Base-by-base conservation (phyloP, 2,113 vertebrate species). In the Pungitius pungitius region DNA sequence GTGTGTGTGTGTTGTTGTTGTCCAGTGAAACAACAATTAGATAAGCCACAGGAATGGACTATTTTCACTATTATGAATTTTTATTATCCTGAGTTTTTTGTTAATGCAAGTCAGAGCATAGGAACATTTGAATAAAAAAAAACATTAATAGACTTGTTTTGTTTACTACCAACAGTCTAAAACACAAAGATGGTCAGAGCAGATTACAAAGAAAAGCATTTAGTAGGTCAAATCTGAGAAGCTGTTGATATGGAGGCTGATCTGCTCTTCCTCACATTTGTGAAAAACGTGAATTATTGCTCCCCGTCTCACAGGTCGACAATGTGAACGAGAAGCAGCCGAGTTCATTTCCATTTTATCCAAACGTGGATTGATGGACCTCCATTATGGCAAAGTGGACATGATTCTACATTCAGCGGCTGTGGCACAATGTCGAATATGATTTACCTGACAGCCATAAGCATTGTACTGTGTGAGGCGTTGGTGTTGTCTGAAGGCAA, bases 391-490 rank as follows among this genome's bases (percentile, higher is more conserved):
- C 69, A 42, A 70, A 69, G 81, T 13, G 84, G 90, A 92, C 85
- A 85, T 92, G 90, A 91, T 89, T 90, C 85, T 88, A 14, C 67
- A n/a, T 49, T 71, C 73, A 82, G 63, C 79, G 69, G 54, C 68
- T 80, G 55, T 78, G 73, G 78, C 80, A 85, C 90, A 82, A 88
- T 90, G 84, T 93, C 91, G 82, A 94, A 85, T 77, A 90, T 93
- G 85, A 93, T 90, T 57, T 90, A 81, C 69, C 95, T 96, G 94
- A 87, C 93, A 70, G 80, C 91, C 3, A 64, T 95, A 17, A 83
- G 92, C 75, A 56, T 91, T 81, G 81, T 96, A 24, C 80, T 96
- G 69, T 89, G 95, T 58, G 94, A 95, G 81, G 88, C 93, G 55
- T 88, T 93, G 4, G 81, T 93, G 49, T 87, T 94, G 39, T 92